Percentiles rank a stretch among this genome's conserved stretches.
These are phyloP conservation scores for Cecropterus lyciades DNA, from an alignment of 1,140 invertebrate genomes.

Conservation along the genomic window DNA sequence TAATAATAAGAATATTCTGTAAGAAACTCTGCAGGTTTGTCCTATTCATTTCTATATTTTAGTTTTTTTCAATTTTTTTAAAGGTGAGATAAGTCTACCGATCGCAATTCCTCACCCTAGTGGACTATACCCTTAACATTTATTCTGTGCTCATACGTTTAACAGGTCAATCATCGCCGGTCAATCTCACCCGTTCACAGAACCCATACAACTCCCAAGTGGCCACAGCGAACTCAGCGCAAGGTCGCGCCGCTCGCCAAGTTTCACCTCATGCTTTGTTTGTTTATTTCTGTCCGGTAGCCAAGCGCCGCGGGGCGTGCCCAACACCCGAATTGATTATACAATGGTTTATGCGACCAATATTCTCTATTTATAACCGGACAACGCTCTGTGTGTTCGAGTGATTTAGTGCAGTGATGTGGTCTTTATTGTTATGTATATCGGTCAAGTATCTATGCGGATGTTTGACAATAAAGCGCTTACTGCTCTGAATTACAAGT, in stretches of 20 bases:
- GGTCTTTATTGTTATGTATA: background rate
- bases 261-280: constrained; percentile 37
- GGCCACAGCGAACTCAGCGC: background rate
- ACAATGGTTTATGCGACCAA: constrained; percentile 16
- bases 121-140: no score
- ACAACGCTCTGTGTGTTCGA: background rate
- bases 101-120: no score
- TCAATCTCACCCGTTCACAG: background rate
- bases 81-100: no score
- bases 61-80: no score
- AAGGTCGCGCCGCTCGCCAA: constrained; percentile 44
- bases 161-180: no score
- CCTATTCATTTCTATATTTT: no score
- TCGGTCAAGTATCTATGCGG: background rate
- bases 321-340: constrained; percentile 26
- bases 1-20: no score
- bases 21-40: no score
- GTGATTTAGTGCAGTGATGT: constrained; percentile 20
- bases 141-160: no score
- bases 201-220: background rate
- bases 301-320: constrained; percentile 12
- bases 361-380: constrained; percentile 22
- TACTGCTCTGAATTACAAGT: no score
- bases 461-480: no score
- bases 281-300: constrained; percentile 36